Percentiles rank a stretch among this genome's conserved stretches.
phyloP scores from a whole-genome alignment of 2,797 vertebrate species.

The Dromococcyx pavoninus region DNA sequence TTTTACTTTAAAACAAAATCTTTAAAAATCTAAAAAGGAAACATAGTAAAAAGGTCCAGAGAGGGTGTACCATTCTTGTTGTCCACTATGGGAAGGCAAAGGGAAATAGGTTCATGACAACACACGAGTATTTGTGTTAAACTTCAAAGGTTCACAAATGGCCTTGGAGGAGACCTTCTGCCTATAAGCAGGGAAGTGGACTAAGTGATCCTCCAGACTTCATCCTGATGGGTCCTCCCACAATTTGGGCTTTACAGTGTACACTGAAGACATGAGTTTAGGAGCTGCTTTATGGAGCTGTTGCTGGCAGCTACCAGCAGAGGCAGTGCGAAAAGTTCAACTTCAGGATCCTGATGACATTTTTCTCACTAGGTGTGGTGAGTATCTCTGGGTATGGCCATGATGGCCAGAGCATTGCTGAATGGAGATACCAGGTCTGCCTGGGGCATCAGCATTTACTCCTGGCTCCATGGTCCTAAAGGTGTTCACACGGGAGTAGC shows the following conservation, averaged over 20 bases:
- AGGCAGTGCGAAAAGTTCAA: background rate
- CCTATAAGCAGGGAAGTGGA: background rate
- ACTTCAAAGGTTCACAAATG: background rate
- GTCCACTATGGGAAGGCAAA: background rate
- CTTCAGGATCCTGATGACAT: background rate
- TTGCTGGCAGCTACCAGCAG: background rate
- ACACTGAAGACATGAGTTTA: background rate
- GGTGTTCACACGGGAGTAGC: background rate
- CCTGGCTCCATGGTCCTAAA: accelerated
- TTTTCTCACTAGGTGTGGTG: background rate
- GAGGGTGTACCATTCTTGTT: background rate
- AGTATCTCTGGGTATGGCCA: background rate
- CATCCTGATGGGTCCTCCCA: background rate
- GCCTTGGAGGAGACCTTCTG: background rate
- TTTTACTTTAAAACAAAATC: background rate
- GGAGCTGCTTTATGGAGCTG: background rate
- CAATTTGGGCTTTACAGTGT: background rate
- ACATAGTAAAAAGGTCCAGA: background rate
- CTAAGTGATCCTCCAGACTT: background rate
- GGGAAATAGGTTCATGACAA: background rate
- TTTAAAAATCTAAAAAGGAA: background rate
- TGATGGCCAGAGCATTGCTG: background rate
- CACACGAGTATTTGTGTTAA: background rate
- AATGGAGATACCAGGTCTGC: background rate
- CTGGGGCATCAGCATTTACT: background rate